A percentile compares a stretch with the other conserved stretches of the same genome.
Conservation (phyloP, 2,888 invertebrate species). For the Leucania comma region DNA sequence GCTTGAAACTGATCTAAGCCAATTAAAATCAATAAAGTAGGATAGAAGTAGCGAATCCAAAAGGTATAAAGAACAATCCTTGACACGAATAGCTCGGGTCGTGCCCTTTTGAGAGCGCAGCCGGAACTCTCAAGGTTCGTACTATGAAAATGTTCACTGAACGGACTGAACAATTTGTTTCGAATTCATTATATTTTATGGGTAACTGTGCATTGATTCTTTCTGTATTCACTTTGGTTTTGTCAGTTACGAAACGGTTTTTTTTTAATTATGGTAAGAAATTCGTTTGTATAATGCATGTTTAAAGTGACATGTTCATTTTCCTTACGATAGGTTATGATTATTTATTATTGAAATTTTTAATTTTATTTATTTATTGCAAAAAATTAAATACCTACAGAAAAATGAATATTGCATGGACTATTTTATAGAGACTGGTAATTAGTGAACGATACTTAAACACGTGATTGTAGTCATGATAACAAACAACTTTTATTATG, state of each 20-base stretch:
- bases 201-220: neutral
- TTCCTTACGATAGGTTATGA: too few relatives aligned
- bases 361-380: too few relatives aligned
- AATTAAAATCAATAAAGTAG: conserved; percentile 39
- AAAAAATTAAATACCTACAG: too few relatives aligned
- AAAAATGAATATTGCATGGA: too few relatives aligned
- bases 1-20: neutral
- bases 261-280: too few relatives aligned
- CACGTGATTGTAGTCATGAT: too few relatives aligned
- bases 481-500: too few relatives aligned
- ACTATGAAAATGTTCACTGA: conserved; percentile 62
- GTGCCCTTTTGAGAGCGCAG: conserved; percentile 79
- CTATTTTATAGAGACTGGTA: too few relatives aligned
- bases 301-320: too few relatives aligned
- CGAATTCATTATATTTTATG: conserved; percentile 7
- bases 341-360: too few relatives aligned
- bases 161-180: conserved; percentile 35
- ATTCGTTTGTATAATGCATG: neutral
- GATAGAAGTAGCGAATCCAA: conserved; percentile 64
- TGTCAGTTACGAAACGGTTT: too few relatives aligned
- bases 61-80: conserved; percentile 81
- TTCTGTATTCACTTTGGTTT: neutral
- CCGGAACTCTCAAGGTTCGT: conserved; percentile 74
- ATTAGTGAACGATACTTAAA: too few relatives aligned
- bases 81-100: conserved; percentile 83